Conservation (phyloP, 1,140 invertebrate species). For the Agrypnia vestita region DNA sequence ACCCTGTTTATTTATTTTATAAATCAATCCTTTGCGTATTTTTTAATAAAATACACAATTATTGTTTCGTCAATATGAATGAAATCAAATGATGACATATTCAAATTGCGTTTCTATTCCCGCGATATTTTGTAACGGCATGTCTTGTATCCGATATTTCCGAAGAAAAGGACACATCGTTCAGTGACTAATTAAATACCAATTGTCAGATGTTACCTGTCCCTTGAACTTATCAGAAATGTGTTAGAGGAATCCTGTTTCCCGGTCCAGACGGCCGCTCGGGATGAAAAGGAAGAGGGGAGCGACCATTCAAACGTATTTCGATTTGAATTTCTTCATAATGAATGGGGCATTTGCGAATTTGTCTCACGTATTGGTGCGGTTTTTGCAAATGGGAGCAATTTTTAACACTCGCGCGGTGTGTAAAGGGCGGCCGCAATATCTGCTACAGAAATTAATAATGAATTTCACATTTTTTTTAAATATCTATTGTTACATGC, state of each 20-base stretch:
- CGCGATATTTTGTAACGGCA: no score
- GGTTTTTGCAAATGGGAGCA: slow-evolving; percentile 54
- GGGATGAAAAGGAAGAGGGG: background rate
- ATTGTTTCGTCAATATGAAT: no score
- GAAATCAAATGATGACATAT: no score
- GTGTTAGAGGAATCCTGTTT: slow-evolving; percentile 14
- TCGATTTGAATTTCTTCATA: slow-evolving; percentile 43
- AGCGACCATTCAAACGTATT: slow-evolving; percentile 38
- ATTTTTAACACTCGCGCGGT: background rate
- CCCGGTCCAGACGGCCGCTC: slow-evolving; percentile 1
- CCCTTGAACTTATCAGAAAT: background rate
- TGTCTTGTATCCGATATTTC: background rate
- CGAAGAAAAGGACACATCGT: no score
- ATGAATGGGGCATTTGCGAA: slow-evolving; percentile 53
- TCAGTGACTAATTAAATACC: background rate
- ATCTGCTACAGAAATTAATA: no score
- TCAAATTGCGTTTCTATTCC: no score
- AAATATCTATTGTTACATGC: no score
- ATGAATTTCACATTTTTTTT: no score
- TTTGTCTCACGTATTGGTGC: slow-evolving; percentile 58
- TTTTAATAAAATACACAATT: no score
- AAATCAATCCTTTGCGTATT: no score
- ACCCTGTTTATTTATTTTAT: no score
- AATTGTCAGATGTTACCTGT: background rate
- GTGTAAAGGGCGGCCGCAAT: background rate